These are phyloP conservation scores for Parascotia fuliginaria DNA, from an alignment of 2,888 invertebrate genomes.

Conservation along the genomic window DNA sequence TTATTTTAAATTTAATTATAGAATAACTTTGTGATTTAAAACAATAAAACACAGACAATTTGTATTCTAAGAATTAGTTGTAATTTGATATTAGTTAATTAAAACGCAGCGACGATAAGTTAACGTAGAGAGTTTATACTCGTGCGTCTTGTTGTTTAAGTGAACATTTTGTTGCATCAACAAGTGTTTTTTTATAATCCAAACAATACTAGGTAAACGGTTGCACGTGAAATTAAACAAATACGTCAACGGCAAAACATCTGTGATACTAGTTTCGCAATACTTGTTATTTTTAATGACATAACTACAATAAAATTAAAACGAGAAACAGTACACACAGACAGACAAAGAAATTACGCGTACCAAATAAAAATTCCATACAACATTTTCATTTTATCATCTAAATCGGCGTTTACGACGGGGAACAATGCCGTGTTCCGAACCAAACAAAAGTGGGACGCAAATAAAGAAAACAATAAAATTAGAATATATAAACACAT, in stretches of 20 bases:
- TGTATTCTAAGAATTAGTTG: constrained; percentile 20
- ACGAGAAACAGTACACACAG: constrained; percentile 46
- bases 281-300: constrained; percentile 51
- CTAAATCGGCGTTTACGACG: constrained; percentile 85
- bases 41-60: constrained; percentile 34
- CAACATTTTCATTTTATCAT: constrained; percentile 85
- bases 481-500: constrained; percentile 86
- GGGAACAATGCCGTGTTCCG: constrained; percentile 82
- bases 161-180: constrained; percentile 1
- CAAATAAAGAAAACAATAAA: constrained; percentile 86
- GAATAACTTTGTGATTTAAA: constrained; percentile 49
- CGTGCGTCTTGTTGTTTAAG: neutral
- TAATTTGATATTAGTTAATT: constrained; percentile 21
- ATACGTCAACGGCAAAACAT: constrained; percentile 27
- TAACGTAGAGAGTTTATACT: neutral
- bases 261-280: constrained; percentile 38
- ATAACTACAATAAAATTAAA: constrained; percentile 51
- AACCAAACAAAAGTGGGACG: constrained; percentile 85
- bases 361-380: constrained; percentile 73
- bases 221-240: constrained; percentile 15
- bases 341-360: constrained; percentile 63
- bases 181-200: neutral
- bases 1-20: constrained; percentile 56
- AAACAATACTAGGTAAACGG: constrained; percentile 20
- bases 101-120: neutral